These are phyloP conservation scores for Tetragnatha montana DNA, from an alignment of 2,888 invertebrate genomes.

Conservation along the genomic window DNA sequence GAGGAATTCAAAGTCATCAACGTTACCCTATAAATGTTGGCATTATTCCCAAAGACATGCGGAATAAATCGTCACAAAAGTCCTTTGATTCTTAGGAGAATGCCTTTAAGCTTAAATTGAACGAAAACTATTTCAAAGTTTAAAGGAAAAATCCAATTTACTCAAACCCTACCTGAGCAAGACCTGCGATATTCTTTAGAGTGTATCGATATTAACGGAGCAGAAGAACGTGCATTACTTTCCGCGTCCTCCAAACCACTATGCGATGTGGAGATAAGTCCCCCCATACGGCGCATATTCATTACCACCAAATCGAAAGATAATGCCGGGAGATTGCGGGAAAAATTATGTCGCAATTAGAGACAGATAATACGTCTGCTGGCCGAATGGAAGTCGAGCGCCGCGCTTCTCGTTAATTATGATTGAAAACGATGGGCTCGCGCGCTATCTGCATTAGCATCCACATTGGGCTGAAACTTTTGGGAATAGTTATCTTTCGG, in stretches of 20 bases:
- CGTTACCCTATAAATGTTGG: too few relatives aligned
- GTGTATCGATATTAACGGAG: background rate
- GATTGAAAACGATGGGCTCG: background rate
- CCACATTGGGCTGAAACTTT: background rate
- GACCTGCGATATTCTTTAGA: background rate
- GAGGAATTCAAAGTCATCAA: too few relatives aligned
- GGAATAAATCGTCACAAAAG: too few relatives aligned
- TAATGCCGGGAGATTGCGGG: conserved; percentile 16
- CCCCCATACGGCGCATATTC: conserved; percentile 3
- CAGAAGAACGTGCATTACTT: conserved; percentile 13
- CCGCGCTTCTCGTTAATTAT: conserved; percentile 7
- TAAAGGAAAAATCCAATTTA: background rate
- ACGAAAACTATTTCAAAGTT: too few relatives aligned
- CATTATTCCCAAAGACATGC: too few relatives aligned
- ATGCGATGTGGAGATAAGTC: conserved; percentile 6
- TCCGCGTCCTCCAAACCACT: conserved; percentile 1
- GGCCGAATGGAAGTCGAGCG: background rate
- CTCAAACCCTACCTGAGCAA: background rate
- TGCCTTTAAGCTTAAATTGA: background rate
- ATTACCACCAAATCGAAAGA: conserved; percentile 39
- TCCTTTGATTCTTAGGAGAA: too few relatives aligned
- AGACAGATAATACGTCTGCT: conserved; percentile 11
- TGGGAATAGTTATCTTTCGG: background rate
- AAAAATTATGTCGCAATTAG: conserved; percentile 50
- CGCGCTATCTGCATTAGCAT: background rate